Evolutionary conservation across 2,113 vertebrate genomes (phyloP).

Genomic region (Eulemur macaco): DNA sequence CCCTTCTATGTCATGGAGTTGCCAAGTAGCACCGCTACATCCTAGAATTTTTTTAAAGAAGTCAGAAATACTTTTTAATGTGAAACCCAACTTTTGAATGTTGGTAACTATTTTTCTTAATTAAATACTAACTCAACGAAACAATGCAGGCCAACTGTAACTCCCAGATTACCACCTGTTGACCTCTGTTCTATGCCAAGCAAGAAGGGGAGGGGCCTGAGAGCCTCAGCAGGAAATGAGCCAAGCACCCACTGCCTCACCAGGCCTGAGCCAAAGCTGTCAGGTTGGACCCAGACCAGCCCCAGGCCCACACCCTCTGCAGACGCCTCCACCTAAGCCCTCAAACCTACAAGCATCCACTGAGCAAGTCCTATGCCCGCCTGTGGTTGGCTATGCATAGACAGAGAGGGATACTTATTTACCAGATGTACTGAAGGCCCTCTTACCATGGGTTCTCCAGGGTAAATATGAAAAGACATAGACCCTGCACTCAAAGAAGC

Average conservation of each 20-base stretch:
- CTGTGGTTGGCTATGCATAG: not conserved
- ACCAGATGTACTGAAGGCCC: not conserved
- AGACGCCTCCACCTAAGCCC: not conserved
- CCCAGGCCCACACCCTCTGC: not conserved
- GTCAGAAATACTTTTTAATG: slow-evolving; percentile 6
- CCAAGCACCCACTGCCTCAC: not conserved
- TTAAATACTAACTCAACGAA: not conserved
- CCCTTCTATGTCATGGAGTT: not conserved
- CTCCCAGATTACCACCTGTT: not conserved
- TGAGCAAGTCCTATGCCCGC: not conserved
- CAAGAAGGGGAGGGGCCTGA: not conserved
- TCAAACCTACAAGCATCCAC: not conserved
- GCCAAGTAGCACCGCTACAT: not conserved
- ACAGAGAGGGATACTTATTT: not conserved
- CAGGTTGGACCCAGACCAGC: not conserved
- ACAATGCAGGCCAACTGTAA: not conserved
- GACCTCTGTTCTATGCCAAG: not conserved
- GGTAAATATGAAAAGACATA: not conserved
- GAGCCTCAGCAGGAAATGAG: not conserved
- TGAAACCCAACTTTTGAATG: not conserved
- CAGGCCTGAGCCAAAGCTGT: not conserved
- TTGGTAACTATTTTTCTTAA: not conserved
- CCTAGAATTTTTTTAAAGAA: not conserved
- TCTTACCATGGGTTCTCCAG: not conserved
- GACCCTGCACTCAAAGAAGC: not conserved